Conservation (phyloP, 2,113 vertebrate genomes). For the Haemorhous mexicanus region DNA sequence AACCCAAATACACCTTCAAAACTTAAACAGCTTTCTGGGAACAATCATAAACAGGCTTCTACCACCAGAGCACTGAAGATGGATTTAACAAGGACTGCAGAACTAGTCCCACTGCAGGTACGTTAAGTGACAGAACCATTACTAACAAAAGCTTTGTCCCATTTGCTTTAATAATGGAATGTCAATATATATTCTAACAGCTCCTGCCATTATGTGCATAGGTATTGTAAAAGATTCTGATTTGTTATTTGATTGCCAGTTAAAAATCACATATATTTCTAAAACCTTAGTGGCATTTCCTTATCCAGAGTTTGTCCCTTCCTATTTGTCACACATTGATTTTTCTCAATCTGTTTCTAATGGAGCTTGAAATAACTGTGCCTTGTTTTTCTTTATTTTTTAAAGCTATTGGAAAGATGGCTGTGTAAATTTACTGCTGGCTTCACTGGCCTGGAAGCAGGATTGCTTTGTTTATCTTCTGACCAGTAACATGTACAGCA, state of each 20-base stretch:
- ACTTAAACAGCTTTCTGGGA: neutral
- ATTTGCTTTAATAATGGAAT: neutral
- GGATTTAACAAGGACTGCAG: neutral
- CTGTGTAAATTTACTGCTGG: slow-evolving; percentile 23
- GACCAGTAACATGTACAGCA: neutral
- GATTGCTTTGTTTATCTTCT: slow-evolving; percentile 21
- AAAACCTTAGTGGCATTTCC: neutral
- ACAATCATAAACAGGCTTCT: neutral
- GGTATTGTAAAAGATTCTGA: neutral
- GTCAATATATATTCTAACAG: neutral
- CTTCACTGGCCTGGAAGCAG: neutral
- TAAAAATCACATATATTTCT: neutral
- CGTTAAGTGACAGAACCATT: neutral
- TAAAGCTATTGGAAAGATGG: slow-evolving; percentile 3
- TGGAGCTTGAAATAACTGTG: slow-evolving; percentile 11
- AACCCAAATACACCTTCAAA: neutral
- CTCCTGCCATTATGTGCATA: neutral
- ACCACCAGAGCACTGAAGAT: neutral
- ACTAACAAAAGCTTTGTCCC: neutral
- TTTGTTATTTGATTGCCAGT: neutral
- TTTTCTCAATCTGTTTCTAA: slow-evolving; percentile 35
- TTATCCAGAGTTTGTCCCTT: neutral
- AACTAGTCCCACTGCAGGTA: neutral
- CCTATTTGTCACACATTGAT: slow-evolving; percentile 22
- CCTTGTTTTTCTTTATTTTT: slow-evolving; percentile 30